A percentile compares a stretch with the other conserved stretches of the same genome.
Conservation (phyloP, 2,888 invertebrate species). For the Andrena trimmerana region DNA sequence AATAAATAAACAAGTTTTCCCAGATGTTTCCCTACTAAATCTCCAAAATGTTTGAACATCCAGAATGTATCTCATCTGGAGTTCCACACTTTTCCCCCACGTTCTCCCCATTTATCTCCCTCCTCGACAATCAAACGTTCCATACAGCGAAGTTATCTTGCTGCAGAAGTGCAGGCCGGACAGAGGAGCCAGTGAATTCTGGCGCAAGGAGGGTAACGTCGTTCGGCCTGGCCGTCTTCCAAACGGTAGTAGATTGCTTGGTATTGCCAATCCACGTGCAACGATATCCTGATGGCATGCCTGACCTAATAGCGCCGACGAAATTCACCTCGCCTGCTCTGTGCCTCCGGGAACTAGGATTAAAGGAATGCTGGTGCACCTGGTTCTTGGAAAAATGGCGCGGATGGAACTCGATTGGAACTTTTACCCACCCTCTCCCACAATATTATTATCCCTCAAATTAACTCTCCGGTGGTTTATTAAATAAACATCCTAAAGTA, state of each 20-base stretch:
- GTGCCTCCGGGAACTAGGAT: background rate
- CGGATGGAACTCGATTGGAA: background rate
- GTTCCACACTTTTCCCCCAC: background rate
- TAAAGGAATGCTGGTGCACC: background rate
- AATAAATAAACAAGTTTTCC: too few species aligned
- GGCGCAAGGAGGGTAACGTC: conserved; percentile 69
- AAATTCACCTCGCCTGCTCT: conserved; percentile 13
- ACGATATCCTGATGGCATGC: conserved; percentile 62
- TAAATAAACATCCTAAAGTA: too few species aligned
- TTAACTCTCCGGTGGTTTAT: too few species aligned
- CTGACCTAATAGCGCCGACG: conserved; percentile 68
- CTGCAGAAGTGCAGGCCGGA: conserved; percentile 11
- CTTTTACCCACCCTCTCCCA: too few species aligned
- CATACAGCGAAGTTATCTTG: conserved; percentile 14
- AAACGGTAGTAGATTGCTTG: conserved; percentile 66
- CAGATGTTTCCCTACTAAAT: background rate
- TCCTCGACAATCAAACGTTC: background rate
- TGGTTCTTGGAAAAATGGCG: background rate
- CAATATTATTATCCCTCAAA: too few species aligned
- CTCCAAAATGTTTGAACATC: background rate
- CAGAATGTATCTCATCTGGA: background rate
- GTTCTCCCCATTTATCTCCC: background rate
- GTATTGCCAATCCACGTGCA: conserved; percentile 63
- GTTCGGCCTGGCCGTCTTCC: conserved; percentile 75
- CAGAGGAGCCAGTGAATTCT: conserved; percentile 63